Evolutionary conservation across 2,888 invertebrate species (phyloP).

Genomic region (Lepidonotus clava): DNA sequence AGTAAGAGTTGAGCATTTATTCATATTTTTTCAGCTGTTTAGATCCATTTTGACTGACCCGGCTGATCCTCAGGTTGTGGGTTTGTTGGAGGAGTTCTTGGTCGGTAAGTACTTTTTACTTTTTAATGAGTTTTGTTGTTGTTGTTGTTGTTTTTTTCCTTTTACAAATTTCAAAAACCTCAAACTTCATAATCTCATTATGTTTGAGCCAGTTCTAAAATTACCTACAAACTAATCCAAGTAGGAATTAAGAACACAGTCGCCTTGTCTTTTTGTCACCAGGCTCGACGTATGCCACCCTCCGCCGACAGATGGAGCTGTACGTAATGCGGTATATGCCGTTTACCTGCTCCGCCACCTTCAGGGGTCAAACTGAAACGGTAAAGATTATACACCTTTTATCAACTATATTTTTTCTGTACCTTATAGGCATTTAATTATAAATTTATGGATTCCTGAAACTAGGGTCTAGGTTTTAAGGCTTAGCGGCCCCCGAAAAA

Average conservation of each 20-base stretch:
- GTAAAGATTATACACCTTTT: constrained; percentile 63
- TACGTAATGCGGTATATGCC: constrained; percentile 70
- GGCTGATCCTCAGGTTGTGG: constrained; percentile 85
- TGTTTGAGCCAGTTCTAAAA: too few relatives aligned
- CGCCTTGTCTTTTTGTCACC: constrained; percentile 24
- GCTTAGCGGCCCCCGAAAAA: too few relatives aligned
- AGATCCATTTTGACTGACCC: constrained; percentile 81
- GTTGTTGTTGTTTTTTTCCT: too few relatives aligned
- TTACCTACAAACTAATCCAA: too few relatives aligned
- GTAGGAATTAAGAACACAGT: neutral
- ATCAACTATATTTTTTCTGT: neutral
- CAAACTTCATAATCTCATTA: too few relatives aligned
- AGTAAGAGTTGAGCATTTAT: too few relatives aligned
- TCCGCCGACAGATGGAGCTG: constrained; percentile 72
- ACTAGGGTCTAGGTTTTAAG: too few relatives aligned
- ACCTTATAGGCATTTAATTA: neutral
- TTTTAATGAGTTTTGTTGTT: neutral
- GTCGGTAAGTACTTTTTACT: constrained; percentile 84
- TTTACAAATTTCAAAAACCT: neutral
- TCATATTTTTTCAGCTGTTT: constrained; percentile 65
- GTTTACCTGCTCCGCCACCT: constrained; percentile 71
- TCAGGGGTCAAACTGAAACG: constrained; percentile 75
- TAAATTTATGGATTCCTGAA: too few relatives aligned
- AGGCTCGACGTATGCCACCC: constrained; percentile 73
- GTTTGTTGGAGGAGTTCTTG: constrained; percentile 90